Base-by-base conservation (phyloP, 2,797 vertebrate species). In the Sebastes steindachneri region DNA sequence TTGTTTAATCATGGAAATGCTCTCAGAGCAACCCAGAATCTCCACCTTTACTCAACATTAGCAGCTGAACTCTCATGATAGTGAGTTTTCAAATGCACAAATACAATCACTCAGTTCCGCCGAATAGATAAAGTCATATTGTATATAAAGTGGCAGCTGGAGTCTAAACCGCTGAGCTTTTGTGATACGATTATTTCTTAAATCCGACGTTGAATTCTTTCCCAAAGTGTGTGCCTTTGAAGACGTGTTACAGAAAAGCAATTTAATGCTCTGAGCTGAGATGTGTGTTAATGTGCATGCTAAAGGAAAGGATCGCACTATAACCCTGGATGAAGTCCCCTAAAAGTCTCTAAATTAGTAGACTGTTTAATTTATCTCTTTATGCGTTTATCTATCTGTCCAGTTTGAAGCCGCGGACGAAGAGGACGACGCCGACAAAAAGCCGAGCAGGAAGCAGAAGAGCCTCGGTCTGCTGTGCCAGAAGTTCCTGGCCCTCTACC, bases 391-490 rank as follows among this genome's bases (percentile, higher is more conserved):
- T 72, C 8, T 37, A 4, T 68, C 37, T 28, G 57, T 75, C 26
- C 73, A 96, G 95, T 96, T 96, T 86, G 97, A 96, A 64, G 89
- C 79, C 1, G 87, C 84, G 45, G 96, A 97, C 2, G 97, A 97
- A 28, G 97, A 97, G 3, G 97, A 97, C 7, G 96, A 97, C 69
- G 89, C 94, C 7, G 97, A 97, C 74, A 97, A 95, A 69, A 97
- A 97, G 84, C 97, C 97, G 1, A 99, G 97, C 96, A 97, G 98
- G 91, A 99, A 99, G 88, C 97, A 98, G 94, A 99, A 98, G 93
- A 99, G 98, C 86, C 95, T 99, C 91, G 97, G 98, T 67, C 93
- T 99, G 55, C 92, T 99, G 65, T 98, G 98, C 93, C 97, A 97
- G 86, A 98, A 98, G 93, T 99, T 99, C 93, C 95, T 99, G 82